Base-by-base conservation (phyloP, 1,140 invertebrate species). In the Polypedilum vanderplanki region DNA sequence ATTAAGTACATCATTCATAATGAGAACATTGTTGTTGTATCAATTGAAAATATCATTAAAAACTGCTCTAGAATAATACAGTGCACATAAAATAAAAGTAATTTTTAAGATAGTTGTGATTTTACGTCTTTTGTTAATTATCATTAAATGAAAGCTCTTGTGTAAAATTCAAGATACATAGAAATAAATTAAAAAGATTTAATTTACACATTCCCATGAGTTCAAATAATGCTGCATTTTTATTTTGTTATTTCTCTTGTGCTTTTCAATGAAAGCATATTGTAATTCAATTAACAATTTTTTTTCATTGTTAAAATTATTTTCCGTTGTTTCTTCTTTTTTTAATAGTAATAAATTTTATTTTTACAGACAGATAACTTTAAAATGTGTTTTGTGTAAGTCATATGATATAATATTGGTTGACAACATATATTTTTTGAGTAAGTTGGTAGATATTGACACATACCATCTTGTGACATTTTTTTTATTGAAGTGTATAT, bases 71-170 rank as follows among this genome's bases (percentile, higher is more conserved):
- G 46, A 57, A 57, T 57, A 57, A 57, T 57, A n/a, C 46, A 57
- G 24, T 33, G 24, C 24, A 33, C 24, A 33, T 33, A 33, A 33
- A 33, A 33, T 33, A n/a, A 57, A 57, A 57, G 12, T n/a, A n/a
- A 57, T n/a, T 57, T 57, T 57, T 57, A 57, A 57, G 46, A n/a
- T 57, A 57, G 46, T 57, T 57, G 46, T 57, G 46, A 57, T 57
- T 57, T 57, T n/a, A 57, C 46, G 46, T 57, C 46, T 57, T 57
- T 57, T n/a, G 46, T 57, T 57, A n/a, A 57, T 57, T 57, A 57
- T 57, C n/a, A 57, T 57, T 57, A 57, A 57, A 57, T 57, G 46
- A 57, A 57, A 57, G 24, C 46, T n/a, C 46, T 57, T 57, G 46
- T 57, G 46, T 57, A 57, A 57, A 57, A 57, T 57, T 57, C 46